Evolutionary conservation across 2,113 vertebrate species (phyloP), one percentile per base, ranked within the genome.

Genomic region (Crotalus helleri): DNA sequence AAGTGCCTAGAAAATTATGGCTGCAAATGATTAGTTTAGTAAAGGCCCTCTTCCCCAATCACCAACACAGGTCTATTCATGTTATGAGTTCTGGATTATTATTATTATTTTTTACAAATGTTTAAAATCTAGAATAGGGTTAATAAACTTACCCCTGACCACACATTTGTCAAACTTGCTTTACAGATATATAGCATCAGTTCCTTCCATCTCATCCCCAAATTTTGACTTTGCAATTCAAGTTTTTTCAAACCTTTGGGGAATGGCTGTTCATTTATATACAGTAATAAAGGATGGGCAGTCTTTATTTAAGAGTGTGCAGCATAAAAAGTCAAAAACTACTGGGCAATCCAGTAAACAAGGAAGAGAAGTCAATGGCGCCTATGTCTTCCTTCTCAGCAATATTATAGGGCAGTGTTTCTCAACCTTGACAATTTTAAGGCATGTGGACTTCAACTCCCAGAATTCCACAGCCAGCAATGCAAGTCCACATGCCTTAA

Each of bases 151-250:
- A 55, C n/a, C 49, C 29, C 9, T 90, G 61, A 90, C 49, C 49
- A 13, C 29, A 64, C 46, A 4, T 88, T 89, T 89, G 29, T 29
- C 51, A 89, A 81, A 54, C 33, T 92, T 19, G 10, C 24, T 53
- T 59, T 85, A 49, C 54, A 24, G 58, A 39, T 61, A 61, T 26
- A 49, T 29, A 86, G 23, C 46, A 44, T 85, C 90, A 3, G 6
- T 44, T 17, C 51, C 39, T 29, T 54, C 85, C 1, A 5, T 11
- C 91, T n/a, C 51, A 44, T n/a, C 44, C n/a, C 54, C 24, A 19
- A 95, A 92, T 33, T 91, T 94, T 93, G 7, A 90, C 89, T 69
- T 94, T 93, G 95, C 95, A 89, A 95, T 94, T 95, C 94, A 91
- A 69, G 92, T 96, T 51, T 12, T 87, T 57, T 24, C 44, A 24